Evolutionary conservation across 2,797 vertebrate species (phyloP), one percentile per base, ranked within the genome.

Genomic region (Potorous gilbertii): DNA sequence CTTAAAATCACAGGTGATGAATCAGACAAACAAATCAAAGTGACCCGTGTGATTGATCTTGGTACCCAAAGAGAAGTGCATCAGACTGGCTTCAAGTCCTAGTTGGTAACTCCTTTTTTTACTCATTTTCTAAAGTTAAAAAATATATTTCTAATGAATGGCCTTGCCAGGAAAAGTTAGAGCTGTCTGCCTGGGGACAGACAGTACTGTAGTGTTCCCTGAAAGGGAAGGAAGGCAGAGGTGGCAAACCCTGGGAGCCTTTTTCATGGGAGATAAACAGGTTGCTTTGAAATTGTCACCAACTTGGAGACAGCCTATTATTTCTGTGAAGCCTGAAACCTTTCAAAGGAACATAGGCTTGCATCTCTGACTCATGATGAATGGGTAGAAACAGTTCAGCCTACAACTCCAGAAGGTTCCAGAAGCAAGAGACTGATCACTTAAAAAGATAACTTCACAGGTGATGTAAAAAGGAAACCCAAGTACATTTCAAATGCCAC

Each of bases 131-230:
- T 55, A 66, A 50, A 21, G 28, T 74, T 74, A 6, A 21, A 74
- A 74, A 74, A 74, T 13, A 91, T 90, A n/a, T 56, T 34, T 90
- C 95, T 91, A 90, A 74, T 74, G 55, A 93, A 91, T 87, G 66
- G 56, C 56, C 93, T 40, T 81, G n/a, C 8, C 50, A 46, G 66
- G 74, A 34, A 94, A 87, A 0, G 4, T 92, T 46, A 96, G 54
- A 13, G 62, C 93, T 96, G 90, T 57, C 92, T 92, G 34, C 91
- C 55, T 50, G 34, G 54, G 94, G 56, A 95, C 66, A 62, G 92
- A 93, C 93, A 97, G 28, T 16, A 94, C 91, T 34, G 59, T 92
- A 90, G 55, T 96, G 94, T 95, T 90, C 28, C 27, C 91, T 92
- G 91, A 93, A 93, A 95, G 96, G 91, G 2, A 2, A 93, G 87